Evolutionary conservation across 2,797 vertebrate species (phyloP).

Genomic region (Sebastes diaconus): DNA sequence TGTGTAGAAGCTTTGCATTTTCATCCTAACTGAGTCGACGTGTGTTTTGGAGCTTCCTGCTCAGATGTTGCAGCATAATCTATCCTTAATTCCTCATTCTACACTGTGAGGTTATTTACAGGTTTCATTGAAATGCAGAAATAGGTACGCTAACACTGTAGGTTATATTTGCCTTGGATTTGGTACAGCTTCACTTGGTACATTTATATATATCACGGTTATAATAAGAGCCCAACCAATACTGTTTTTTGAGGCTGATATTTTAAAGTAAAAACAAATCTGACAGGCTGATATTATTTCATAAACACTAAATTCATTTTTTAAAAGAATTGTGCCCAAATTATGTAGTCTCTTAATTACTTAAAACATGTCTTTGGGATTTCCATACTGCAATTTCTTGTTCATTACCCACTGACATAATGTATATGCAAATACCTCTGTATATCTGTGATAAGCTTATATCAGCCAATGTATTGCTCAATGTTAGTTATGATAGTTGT

Average conservation of each 20-base stretch:
- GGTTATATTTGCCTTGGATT: slow-evolving; percentile 8
- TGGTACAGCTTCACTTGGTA: not conserved
- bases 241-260: not conserved
- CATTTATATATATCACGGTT: not conserved
- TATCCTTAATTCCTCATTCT: slow-evolving; percentile 16
- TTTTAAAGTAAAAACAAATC: not conserved
- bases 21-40: not conserved
- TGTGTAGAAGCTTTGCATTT: slow-evolving; percentile 16
- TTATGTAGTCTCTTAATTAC: not conserved
- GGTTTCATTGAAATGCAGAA: slow-evolving; percentile 20
- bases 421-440: not conserved
- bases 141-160: not conserved
- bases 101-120: slow-evolving; percentile 14
- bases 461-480: not conserved
- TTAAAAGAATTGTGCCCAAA: not conserved
- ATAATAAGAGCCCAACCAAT: not conserved
- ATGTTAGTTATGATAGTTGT: not conserved
- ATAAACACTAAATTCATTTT: not conserved
- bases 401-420: not conserved
- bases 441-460: not conserved
- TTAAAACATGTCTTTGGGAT: not conserved
- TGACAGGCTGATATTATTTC: not conserved
- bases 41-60: slow-evolving; percentile 11
- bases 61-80: slow-evolving; percentile 3
- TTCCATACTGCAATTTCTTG: not conserved